Conservation (phyloP, 2,113 vertebrate species). For the Pantherophis guttatus region DNA sequence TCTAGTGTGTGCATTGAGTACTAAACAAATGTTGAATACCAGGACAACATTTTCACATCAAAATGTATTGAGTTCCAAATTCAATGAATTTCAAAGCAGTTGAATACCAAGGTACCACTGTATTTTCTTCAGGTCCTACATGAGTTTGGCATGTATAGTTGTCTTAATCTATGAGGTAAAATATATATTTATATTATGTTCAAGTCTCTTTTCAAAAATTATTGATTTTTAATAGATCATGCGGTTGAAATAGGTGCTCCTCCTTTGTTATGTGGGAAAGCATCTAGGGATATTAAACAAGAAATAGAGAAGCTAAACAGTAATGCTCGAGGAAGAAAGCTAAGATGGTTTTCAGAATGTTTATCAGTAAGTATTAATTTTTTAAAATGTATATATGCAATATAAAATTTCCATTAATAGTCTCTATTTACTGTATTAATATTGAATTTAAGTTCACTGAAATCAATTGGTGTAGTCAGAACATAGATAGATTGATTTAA, state of each 20-base stretch:
- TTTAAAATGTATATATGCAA: neutral
- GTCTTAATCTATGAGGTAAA: neutral
- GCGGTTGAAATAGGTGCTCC: slow-evolving; percentile 80
- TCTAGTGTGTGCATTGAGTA: neutral
- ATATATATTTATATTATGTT: neutral
- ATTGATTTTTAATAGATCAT: slow-evolving; percentile 73
- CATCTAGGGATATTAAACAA: slow-evolving; percentile 90
- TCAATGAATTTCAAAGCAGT: neutral
- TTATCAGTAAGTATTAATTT: slow-evolving; percentile 81
- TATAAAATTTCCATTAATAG: neutral
- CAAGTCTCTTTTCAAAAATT: slow-evolving; percentile 18
- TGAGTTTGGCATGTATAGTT: neutral
- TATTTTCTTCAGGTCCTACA: neutral
- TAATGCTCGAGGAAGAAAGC: slow-evolving; percentile 78
- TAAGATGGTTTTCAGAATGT: slow-evolving; percentile 93
- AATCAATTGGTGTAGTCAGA: neutral
- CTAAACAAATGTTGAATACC: neutral
- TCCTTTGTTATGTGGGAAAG: slow-evolving; percentile 91
- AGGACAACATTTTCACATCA: neutral
- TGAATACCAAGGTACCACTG: neutral
- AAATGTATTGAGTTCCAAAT: neutral
- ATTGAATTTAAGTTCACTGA: neutral
- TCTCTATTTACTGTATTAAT: neutral
- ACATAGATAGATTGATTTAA: neutral
- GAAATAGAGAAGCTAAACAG: slow-evolving; percentile 85